Base-by-base conservation (phyloP, 2,113 vertebrate genomes). In the Antennarius striatus region DNA sequence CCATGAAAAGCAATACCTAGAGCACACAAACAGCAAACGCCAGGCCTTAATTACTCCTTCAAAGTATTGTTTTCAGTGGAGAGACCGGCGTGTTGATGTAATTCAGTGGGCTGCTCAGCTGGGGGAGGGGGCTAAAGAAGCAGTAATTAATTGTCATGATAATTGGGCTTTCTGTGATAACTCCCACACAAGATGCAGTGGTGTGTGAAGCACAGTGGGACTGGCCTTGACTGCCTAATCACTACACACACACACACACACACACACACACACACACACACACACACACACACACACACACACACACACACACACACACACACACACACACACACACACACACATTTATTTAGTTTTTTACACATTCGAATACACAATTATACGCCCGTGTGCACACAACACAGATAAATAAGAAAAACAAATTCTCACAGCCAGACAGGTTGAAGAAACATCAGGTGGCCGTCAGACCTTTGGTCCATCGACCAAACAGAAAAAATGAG, bases 131-230 rank as follows among this genome's bases (percentile, higher is more conserved):
- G 15, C n/a, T 50, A 10, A 64, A 66, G 79, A 81, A 87, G 83
- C 76, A 52, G 71, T 89, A 85, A 90, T 89, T 86, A 81, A 82
- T 75, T 84, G 75, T 88, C 71, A 77, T 86, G 85, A 85, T 89
- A 91, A 90, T 89, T 90, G 74, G 80, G 71, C 43, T 81, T 81
- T 62, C 64, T 81, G 81, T 84, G 79, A 89, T 82, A 79, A 84
- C 74, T 82, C 82, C 87, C 77, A 85, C 81, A 52, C 54, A 59
- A 56, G 68, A 63, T 22, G 77, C 69, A 68, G 61, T 14, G 32
- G 61, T 3, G 59, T 72, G 86, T 75, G 77, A 84, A 81, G 75
- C 62, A 28, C 71, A 2, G 42, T 51, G 74, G 69, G 73, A 39
- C 58, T 50, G 51, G 47, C 71, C 66, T 50, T 22, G 36, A 9